Conservation (phyloP, 2,888 invertebrate genomes). For the Drosophila atripex region DNA sequence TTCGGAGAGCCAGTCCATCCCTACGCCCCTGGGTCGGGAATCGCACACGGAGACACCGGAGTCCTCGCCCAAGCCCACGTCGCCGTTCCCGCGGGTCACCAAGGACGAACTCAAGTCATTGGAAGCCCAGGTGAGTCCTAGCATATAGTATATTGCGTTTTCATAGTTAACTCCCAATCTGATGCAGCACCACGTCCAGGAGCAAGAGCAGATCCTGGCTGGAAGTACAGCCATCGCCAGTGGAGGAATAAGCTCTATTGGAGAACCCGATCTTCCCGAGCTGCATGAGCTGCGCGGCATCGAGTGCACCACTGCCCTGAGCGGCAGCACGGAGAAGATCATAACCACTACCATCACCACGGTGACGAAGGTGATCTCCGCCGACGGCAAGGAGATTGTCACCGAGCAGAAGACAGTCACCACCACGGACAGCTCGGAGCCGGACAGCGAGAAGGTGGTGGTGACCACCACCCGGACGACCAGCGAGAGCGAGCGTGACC, state of each 20-base stretch:
- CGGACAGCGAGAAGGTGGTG: constrained; percentile 84
- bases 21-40: constrained; percentile 86
- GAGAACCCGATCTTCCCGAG: constrained; percentile 82
- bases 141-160: not conserved
- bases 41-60: constrained; percentile 85
- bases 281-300: constrained; percentile 79
- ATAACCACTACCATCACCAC: constrained; percentile 83
- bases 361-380: constrained; percentile 83
- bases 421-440: constrained; percentile 83
- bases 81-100: constrained; percentile 82
- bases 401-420: constrained; percentile 83
- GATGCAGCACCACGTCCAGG: constrained; percentile 1
- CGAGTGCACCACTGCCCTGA: constrained; percentile 78
- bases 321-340: constrained; percentile 82
- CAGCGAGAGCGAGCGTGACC: constrained; percentile 83
- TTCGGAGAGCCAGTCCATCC: constrained; percentile 86
- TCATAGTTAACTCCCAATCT: not conserved
- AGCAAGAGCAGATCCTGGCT: constrained; percentile 63
- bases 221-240: constrained; percentile 28
- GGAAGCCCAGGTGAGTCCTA: constrained; percentile 57
- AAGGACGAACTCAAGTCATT: constrained; percentile 81
- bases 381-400: constrained; percentile 83
- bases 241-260: constrained; percentile 18
- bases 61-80: constrained; percentile 83
- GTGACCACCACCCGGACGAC: constrained; percentile 85